Evolutionary conservation across 1,140 invertebrate species (phyloP).

Genomic region (Pseudomyrmex concolor): DNA sequence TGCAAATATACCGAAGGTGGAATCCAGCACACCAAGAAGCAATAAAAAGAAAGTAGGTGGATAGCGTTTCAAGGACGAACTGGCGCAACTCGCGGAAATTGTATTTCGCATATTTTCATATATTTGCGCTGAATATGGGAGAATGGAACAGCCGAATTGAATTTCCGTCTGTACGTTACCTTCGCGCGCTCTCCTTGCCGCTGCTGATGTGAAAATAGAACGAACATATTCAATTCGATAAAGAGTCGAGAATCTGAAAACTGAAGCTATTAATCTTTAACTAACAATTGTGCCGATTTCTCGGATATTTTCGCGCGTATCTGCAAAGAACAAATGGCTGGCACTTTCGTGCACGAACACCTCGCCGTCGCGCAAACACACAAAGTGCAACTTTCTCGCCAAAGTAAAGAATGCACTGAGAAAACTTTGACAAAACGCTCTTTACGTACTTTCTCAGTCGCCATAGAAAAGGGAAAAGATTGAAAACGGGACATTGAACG

Average conservation of each 20-base stretch:
- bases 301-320: conserved; percentile 13
- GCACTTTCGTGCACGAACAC: conserved; percentile 29
- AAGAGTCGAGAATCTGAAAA: not conserved
- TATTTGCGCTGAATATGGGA: not conserved
- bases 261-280: conserved; percentile 31
- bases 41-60: conserved; percentile 38
- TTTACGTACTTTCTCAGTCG: conserved; percentile 41
- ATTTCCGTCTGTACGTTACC: conserved; percentile 21
- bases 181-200: not conserved
- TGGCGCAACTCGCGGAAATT: conserved; percentile 36
- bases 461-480: conserved; percentile 1
- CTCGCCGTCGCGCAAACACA: conserved; percentile 24
- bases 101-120: conserved; percentile 51
- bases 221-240: not conserved
- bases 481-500: conserved; percentile 50
- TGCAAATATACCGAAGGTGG: conserved; percentile 41
- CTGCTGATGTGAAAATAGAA: conserved; percentile 1
- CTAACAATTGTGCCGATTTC: conserved; percentile 15
- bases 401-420: conserved; percentile 43
- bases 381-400: conserved; percentile 36
- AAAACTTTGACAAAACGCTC: conserved; percentile 59
- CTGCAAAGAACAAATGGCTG: conserved; percentile 7
- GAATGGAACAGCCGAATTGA: not conserved
- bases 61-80: conserved; percentile 31
- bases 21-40: conserved; percentile 17